Evolutionary conservation across 2,888 invertebrate genomes (phyloP).

Genomic region (Oegoconia quadripuncta): DNA sequence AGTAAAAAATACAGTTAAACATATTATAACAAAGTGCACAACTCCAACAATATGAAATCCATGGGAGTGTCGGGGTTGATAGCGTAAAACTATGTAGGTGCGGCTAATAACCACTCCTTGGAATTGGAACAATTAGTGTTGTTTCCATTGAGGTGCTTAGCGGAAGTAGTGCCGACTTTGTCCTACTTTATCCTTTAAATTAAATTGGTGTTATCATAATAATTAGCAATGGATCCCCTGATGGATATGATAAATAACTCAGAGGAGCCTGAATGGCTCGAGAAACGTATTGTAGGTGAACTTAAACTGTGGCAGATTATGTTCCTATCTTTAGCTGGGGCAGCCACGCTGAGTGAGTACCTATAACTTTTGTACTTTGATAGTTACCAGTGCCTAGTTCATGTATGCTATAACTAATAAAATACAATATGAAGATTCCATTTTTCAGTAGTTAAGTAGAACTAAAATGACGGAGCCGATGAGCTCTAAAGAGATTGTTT

Average conservation of each 20-base stretch:
- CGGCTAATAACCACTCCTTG: slow-evolving; percentile 41
- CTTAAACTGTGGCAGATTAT: slow-evolving; percentile 91
- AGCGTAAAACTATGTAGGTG: slow-evolving; percentile 57
- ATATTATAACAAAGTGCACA: not conserved
- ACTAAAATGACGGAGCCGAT: no score
- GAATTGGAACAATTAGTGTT: slow-evolving; percentile 64
- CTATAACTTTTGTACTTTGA: not conserved
- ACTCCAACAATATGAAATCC: slow-evolving; percentile 7
- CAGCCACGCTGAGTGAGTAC: slow-evolving; percentile 81
- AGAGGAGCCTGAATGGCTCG: slow-evolving; percentile 85
- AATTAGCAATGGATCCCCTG: slow-evolving; percentile 59
- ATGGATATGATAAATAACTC: slow-evolving; percentile 66
- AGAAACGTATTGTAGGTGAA: slow-evolving; percentile 82
- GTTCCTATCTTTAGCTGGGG: slow-evolving; percentile 82
- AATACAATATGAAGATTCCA: no score
- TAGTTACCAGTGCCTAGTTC: no score
- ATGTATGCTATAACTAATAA: no score
- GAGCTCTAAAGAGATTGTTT: no score
- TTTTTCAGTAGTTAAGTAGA: no score
- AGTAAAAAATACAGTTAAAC: not conserved
- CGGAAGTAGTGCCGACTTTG: slow-evolving; percentile 31
- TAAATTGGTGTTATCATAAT: slow-evolving; percentile 7
- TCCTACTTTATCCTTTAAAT: slow-evolving; percentile 16
- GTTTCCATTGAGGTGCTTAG: slow-evolving; percentile 38
- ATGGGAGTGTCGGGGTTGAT: slow-evolving; percentile 54